Base-by-base conservation (phyloP, 2,113 vertebrate genomes). In the Hemibagrus wyckioides region DNA sequence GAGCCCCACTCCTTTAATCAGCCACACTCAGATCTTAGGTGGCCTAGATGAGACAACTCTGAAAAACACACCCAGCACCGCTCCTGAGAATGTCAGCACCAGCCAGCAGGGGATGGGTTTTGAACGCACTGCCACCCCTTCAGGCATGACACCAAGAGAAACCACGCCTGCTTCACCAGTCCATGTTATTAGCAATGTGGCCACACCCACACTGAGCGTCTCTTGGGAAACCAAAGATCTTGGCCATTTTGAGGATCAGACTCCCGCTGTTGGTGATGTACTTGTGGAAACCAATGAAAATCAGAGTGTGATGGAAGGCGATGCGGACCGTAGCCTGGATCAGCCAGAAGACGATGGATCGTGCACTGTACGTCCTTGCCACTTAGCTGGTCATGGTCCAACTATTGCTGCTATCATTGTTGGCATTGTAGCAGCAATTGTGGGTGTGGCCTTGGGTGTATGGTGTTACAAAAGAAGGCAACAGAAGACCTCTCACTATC, bases 401-500 rank as follows among this genome's bases (percentile, higher is more conserved):
- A 92, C 95, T 39, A 94, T 98, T 4, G 97, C 97, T 1, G 94
- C 95, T 83, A 89, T 96, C 23, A 95, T 97, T 75, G 95, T 96
- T n/a, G 94, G 95, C 5, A 90, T 97, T 73, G 96, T 96, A 61
- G 94, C 95, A 50, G 86, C 98, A 0, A 92, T 94, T n/a, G 89
- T 94, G 39, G 95, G 94, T 0, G 92, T 94, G 13, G 81, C 94
- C 0, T 90, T 96, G 10, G 96, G 96, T 0, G 93, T 94, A 75
- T 99, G 97, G 97, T 97, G 96, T 89, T 97, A 97, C 93, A 95
- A 95, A 89, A 96, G 93, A 90, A 92, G 94, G 67, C 97, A 97
- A 92, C 96, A 96, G 93, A 98, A 97, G 92, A 98, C 95, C 89
- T 99, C 97, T 0, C 92, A 97, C 82, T 99, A 98, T 88, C 96